These are phyloP conservation scores for western clawed frog (Xenopus tropicalis) DNA, from an alignment of 2,113 vertebrate species.

Conservation along the genomic window UCB_Xtro_10.0 CM004443.2:22818001-22818500, in stretches of 20 bases:
- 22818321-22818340: slow-evolving; percentile 70
- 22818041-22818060: neutral
- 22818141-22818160: no score
- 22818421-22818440: no score
- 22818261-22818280: neutral
- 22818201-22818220: neutral
- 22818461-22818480: no score
- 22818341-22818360: no score
- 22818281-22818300: neutral
- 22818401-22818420: no score
- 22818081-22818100: neutral
- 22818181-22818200: neutral
- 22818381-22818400: no score
- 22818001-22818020: slow-evolving; percentile 12
- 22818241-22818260: neutral
- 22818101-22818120: slow-evolving; percentile 2
- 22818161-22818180: no score
- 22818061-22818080: neutral
- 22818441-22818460: no score
- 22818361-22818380: no score
- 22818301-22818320: slow-evolving; percentile 71
- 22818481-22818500: no score
- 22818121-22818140: neutral
- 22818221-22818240: neutral
- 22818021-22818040: neutral